Percentiles rank a stretch among this genome's conserved stretches.
phyloP scores from a whole-genome alignment of 2,888 invertebrate species.

The Myopa tessellatipennis region DNA sequence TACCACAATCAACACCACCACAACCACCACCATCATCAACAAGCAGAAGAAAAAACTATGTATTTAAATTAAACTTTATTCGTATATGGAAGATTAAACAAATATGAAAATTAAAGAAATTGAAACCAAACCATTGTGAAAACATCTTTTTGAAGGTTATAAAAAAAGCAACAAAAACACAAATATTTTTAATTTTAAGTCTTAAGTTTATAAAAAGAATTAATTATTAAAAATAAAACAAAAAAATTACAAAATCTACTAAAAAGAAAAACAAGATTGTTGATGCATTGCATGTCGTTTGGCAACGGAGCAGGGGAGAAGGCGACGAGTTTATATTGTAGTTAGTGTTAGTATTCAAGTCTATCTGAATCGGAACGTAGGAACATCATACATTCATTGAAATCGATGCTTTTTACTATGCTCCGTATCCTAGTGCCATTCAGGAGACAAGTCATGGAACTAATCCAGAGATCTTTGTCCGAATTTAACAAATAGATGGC shows the following conservation, averaged over 20 bases:
- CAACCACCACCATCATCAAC: slow-evolving; percentile 53
- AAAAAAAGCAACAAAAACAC: slow-evolving; percentile 59
- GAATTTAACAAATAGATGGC: no score
- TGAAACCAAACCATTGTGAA: slow-evolving; percentile 55
- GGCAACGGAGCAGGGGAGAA: no score
- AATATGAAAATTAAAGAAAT: slow-evolving; percentile 40
- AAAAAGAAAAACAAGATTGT: neutral
- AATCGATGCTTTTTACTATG: no score
- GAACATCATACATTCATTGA: no score
- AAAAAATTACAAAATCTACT: slow-evolving; percentile 43
- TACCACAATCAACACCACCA: slow-evolving; percentile 43
- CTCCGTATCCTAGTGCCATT: no score
- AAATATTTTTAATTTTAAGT: slow-evolving; percentile 69
- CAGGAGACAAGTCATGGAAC: no score
- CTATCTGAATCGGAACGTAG: no score
- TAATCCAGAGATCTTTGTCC: no score
- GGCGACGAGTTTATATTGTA: no score
- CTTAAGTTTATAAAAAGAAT: slow-evolving; percentile 68
- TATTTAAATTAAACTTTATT: slow-evolving; percentile 53
- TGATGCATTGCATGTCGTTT: no score
- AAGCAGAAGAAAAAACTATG: slow-evolving; percentile 35
- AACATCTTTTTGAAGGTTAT: slow-evolving; percentile 51
- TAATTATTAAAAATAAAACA: slow-evolving; percentile 63
- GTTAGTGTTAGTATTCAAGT: no score
- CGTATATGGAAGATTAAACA: slow-evolving; percentile 49